Evolutionary conservation across 2,113 vertebrate genomes (phyloP).

Genomic region (Rhinolophus ferrumequinum): DNA sequence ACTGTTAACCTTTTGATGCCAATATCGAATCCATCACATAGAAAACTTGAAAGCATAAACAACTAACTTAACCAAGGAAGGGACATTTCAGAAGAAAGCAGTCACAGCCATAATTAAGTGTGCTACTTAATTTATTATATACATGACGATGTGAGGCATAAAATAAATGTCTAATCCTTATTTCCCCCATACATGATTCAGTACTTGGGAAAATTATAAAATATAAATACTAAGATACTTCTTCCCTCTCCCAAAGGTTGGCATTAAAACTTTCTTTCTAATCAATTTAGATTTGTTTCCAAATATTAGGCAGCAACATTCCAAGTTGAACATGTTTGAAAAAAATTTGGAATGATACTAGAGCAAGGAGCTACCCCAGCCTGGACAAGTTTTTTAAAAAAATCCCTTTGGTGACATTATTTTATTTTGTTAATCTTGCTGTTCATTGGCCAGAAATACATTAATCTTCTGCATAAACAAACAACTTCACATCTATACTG

Average conservation of each 20-base stretch:
- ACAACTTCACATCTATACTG: slow-evolving; percentile 66
- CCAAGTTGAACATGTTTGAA: slow-evolving; percentile 80
- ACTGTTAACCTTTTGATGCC: slow-evolving; percentile 76
- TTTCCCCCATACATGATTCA: slow-evolving; percentile 7
- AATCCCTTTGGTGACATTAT: slow-evolving; percentile 51
- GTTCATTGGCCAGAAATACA: slow-evolving; percentile 75
- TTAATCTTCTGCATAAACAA: slow-evolving; percentile 69
- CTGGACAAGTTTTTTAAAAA: slow-evolving; percentile 72
- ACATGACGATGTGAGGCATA: slow-evolving; percentile 57
- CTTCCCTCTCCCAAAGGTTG: slow-evolving; percentile 83
- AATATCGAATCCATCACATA: slow-evolving; percentile 67
- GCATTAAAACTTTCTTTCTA: slow-evolving; percentile 92
- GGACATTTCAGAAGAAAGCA: slow-evolving; percentile 72
- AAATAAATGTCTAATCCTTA: slow-evolving; percentile 55
- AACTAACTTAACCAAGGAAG: slow-evolving; percentile 48
- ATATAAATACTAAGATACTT: slow-evolving; percentile 72
- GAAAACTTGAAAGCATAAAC: slow-evolving; percentile 70
- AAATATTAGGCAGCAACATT: slow-evolving; percentile 88
- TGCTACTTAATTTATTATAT: slow-evolving; percentile 71
- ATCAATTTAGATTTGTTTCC: slow-evolving; percentile 85
- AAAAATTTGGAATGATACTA: slow-evolving; percentile 74
- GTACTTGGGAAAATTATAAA: slow-evolving; percentile 57
- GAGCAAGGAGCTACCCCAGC: slow-evolving; percentile 81
- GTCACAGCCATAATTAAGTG: slow-evolving; percentile 47
- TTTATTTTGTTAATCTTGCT: slow-evolving; percentile 68